These are phyloP conservation scores for Sinocyclocheilus grahami DNA, from an alignment of 2,113 vertebrate species.

Conservation along the genomic window DNA sequence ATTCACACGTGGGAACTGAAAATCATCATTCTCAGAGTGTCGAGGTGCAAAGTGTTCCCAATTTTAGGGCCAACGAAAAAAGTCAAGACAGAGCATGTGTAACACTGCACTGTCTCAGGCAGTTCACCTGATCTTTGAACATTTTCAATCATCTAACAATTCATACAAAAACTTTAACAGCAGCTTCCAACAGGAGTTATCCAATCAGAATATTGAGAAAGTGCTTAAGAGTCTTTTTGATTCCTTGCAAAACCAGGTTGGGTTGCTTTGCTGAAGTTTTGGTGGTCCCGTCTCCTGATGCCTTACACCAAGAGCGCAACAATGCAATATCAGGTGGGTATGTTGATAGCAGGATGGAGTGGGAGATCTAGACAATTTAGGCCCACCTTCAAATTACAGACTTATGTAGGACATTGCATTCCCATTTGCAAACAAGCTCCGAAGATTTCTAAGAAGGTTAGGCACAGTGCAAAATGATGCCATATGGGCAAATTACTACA, in stretches of 20 bases:
- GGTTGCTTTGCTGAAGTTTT: neutral
- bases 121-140: neutral
- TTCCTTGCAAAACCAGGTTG: neutral
- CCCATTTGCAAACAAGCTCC: neutral
- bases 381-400: neutral
- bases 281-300: neutral
- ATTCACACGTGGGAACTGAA: conserved; percentile 17
- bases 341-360: neutral
- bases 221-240: too few species aligned
- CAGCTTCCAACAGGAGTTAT: neutral
- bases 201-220: neutral
- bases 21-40: conserved; percentile 8
- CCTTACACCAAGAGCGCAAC: neutral
- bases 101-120: neutral
- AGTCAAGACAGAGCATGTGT: neutral
- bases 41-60: neutral
- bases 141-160: neutral
- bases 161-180: neutral
- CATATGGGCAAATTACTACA: neutral
- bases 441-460: neutral
- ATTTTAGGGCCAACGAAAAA: neutral
- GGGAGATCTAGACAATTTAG: neutral
- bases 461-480: neutral
- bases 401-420: neutral
- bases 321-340: neutral